Base-by-base conservation (phyloP, 2,797 vertebrate species). In the Moxostoma hubbsi region DNA sequence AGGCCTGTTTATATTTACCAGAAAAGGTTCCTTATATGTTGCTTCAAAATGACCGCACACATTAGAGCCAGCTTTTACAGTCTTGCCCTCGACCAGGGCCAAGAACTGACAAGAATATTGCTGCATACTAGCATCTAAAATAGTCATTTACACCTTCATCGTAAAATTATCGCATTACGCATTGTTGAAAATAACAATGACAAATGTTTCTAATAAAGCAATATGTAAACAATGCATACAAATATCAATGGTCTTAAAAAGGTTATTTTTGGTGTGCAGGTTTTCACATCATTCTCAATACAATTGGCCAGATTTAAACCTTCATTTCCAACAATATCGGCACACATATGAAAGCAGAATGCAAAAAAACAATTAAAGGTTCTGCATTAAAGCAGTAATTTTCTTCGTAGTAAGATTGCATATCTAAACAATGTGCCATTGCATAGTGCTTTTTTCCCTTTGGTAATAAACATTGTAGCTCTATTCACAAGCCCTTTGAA, bases 221-320 rank as follows among this genome's bases (percentile, higher is more conserved):
- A 46, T 67, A 62, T 71, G 84, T 80, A 85, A 83, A 85, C 82
- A 71, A 61, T 12, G 15, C 70, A 54, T 72, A 50, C 59, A 46
- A 75, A 82, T 73, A 71, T 47, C 5, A 63, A 63, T 61, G 57
- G 24, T 18, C 47, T 54, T 13, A n/a, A 63, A 63, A 63, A 36
- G 11, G 10, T 3, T 18, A 47, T 61, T 61, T 67, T 66, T 76
- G 13, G 63, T 43, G 45, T 59, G 6, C 0, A 58, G 64, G 12
- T 67, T 67, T 55, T 13, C 6, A 63, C 36, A 63, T 58, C 9
- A 4, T 36, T 58, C 54, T 58, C 8, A 5, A 50, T 36, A 9
- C 45, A 49, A 18, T 49, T 57, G 49, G 64, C 1, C 65, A 9
- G 47, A 77, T 58, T 49, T 51, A 13, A 77, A 77, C 65, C 75